Percentiles rank a stretch among this genome's conserved stretches.
Conservation (phyloP, 2,113 vertebrate species). For the Neodontobutis hainanensis region DNA sequence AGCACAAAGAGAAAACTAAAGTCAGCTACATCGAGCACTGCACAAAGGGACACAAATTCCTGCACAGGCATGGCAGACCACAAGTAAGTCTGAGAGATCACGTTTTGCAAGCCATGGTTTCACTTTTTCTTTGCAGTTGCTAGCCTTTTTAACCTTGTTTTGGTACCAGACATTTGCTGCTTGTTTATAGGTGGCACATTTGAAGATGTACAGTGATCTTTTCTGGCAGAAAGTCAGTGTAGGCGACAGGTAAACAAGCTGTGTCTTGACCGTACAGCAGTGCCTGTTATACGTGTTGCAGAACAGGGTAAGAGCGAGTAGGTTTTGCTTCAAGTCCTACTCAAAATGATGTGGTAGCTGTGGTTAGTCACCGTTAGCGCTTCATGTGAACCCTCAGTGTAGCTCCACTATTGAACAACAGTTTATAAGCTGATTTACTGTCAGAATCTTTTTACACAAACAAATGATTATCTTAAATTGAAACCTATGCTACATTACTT, state of each 20-base stretch:
- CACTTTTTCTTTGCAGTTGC: constrained; percentile 9
- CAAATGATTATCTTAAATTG: no score
- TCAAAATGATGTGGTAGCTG: not conserved
- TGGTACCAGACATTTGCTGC: constrained; percentile 28
- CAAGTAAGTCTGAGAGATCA: constrained; percentile 69
- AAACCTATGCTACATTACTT: no score
- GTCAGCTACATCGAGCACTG: constrained; percentile 46
- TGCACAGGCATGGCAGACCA: constrained; percentile 66
- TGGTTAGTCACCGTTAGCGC: no score
- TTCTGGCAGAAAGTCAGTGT: constrained; percentile 29
- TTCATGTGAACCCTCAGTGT: no score
- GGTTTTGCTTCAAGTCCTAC: constrained; percentile 7
- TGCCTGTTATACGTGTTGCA: not conserved
- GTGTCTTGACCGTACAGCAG: constrained; percentile 26
- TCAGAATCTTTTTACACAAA: no score
- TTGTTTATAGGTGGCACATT: constrained; percentile 36
- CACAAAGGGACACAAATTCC: constrained; percentile 54
- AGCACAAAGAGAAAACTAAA: constrained; percentile 73
- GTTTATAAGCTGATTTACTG: no score
- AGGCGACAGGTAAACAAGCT: constrained; percentile 24
- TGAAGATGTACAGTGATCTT: constrained; percentile 54
- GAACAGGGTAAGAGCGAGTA: constrained; percentile 9
- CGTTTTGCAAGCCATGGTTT: not conserved
- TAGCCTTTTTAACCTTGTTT: constrained; percentile 19
- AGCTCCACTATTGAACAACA: no score